Percentiles rank a stretch among this genome's conserved stretches.
phyloP scores from a whole-genome alignment of 1,140 invertebrate species.

The Notospermus geniculatus region DNA sequence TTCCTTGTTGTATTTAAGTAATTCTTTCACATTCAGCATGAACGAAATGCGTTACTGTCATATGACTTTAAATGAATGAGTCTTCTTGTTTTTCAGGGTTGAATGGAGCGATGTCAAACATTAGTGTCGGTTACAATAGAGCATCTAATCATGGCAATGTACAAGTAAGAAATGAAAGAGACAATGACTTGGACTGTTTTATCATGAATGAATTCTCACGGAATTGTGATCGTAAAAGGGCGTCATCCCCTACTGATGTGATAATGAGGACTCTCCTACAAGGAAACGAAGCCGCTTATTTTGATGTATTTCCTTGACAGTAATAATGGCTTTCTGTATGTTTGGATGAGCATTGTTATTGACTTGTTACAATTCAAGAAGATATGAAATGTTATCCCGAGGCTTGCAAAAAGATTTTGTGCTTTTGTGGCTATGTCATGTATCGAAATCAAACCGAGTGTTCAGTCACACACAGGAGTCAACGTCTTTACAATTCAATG shows the following conservation, averaged over 20 bases:
- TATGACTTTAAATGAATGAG: background rate
- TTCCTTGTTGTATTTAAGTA: too few species aligned
- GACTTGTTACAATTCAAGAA: too few species aligned
- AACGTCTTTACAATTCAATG: too few species aligned
- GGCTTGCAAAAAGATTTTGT: too few species aligned
- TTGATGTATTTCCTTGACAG: constrained; percentile 10
- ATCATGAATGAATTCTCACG: constrained; percentile 74
- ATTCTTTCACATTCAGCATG: too few species aligned
- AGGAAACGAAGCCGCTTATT: constrained; percentile 64
- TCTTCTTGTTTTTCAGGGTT: constrained; percentile 36
- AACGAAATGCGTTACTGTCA: too few species aligned
- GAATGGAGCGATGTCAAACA: constrained; percentile 55
- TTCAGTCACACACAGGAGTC: too few species aligned
- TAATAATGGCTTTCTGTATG: background rate
- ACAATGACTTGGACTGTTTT: constrained; percentile 70
- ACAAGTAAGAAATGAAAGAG: constrained; percentile 29
- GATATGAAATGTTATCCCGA: too few species aligned
- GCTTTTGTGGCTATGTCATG: too few species aligned
- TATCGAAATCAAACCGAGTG: too few species aligned
- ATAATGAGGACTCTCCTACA: constrained; percentile 69
- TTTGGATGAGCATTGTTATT: background rate
- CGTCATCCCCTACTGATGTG: constrained; percentile 57
- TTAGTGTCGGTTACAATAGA: constrained; percentile 43
- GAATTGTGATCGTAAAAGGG: constrained; percentile 65
- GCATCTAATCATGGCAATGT: constrained; percentile 18